These are phyloP conservation scores for Plebejus anna DNA, from an alignment of 2,888 invertebrate species.

Conservation along the genomic window DNA sequence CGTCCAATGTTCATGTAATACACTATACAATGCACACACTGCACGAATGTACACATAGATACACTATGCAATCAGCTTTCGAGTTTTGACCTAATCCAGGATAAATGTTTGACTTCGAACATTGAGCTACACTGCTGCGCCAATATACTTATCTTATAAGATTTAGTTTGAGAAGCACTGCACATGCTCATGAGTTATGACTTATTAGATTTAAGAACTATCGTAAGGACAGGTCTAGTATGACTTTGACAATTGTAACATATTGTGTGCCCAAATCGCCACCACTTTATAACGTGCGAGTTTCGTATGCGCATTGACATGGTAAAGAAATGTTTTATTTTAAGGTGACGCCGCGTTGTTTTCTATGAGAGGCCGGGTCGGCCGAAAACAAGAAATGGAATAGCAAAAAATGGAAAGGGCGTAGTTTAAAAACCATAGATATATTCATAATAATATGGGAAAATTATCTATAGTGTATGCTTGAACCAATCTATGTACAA, in stretches of 20 bases:
- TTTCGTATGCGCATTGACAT: too few relatives aligned
- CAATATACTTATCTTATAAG: not conserved
- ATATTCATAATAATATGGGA: too few relatives aligned
- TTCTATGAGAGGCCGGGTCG: too few relatives aligned
- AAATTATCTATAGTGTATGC: too few relatives aligned
- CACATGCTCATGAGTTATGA: not conserved
- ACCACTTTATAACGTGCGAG: too few relatives aligned
- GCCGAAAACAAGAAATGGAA: too few relatives aligned
- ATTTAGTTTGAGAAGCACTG: not conserved
- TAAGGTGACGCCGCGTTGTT: too few relatives aligned
- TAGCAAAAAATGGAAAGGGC: too few relatives aligned
- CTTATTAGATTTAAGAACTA: not conserved
- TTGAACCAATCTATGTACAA: too few relatives aligned
- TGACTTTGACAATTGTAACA: not conserved
- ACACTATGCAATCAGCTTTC: not conserved
- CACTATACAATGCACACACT: not conserved
- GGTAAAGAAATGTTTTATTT: too few relatives aligned
- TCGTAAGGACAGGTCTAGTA: not conserved
- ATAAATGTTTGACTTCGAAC: conserved; percentile 5
- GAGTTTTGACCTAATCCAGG: not conserved
- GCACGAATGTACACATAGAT: not conserved
- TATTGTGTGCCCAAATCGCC: too few relatives aligned
- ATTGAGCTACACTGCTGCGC: not conserved
- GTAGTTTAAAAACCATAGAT: too few relatives aligned
- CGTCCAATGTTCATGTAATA: not conserved